A percentile compares a stretch with the other conserved stretches of the same genome.
These are phyloP conservation scores for Drosophila subobscura DNA, from an alignment of 1,140 invertebrate genomes.

Conservation along the genomic window DNA sequence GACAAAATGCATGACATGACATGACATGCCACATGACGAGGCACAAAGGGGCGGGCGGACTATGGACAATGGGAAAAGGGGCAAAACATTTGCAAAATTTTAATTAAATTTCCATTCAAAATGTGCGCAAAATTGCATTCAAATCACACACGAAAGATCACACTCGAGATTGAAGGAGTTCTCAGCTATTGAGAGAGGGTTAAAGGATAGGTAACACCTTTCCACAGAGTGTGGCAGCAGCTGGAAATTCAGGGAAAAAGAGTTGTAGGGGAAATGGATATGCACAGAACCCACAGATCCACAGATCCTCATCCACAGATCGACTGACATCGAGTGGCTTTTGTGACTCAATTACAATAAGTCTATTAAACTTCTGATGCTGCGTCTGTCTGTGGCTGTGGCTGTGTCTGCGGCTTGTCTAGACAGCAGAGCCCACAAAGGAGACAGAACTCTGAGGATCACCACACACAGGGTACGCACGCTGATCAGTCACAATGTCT, in stretches of 20 bases:
- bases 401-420: slow-evolving; percentile 65
- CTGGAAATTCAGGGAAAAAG: slow-evolving; percentile 48
- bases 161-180: slow-evolving; percentile 1
- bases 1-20: slow-evolving; percentile 50
- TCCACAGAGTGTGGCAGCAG: slow-evolving; percentile 22
- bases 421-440: slow-evolving; percentile 35
- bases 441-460: neutral
- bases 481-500: slow-evolving; percentile 69
- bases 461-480: neutral
- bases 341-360: slow-evolving; percentile 82
- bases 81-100: slow-evolving; percentile 63
- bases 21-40: slow-evolving; percentile 15
- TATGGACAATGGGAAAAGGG: slow-evolving; percentile 31
- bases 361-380: slow-evolving; percentile 67
- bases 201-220: slow-evolving; percentile 41
- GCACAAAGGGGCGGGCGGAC: slow-evolving; percentile 7
- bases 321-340: slow-evolving; percentile 57
- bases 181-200: neutral
- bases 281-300: too few relatives aligned
- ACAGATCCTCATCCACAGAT: too few relatives aligned
- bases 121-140: slow-evolving; percentile 25
- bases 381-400: neutral
- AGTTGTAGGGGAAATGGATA: slow-evolving; percentile 62
- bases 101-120: slow-evolving; percentile 73
- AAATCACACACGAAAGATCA: neutral